Conservation (phyloP, 2,113 vertebrate genomes). For the Columba janthina region DNA sequence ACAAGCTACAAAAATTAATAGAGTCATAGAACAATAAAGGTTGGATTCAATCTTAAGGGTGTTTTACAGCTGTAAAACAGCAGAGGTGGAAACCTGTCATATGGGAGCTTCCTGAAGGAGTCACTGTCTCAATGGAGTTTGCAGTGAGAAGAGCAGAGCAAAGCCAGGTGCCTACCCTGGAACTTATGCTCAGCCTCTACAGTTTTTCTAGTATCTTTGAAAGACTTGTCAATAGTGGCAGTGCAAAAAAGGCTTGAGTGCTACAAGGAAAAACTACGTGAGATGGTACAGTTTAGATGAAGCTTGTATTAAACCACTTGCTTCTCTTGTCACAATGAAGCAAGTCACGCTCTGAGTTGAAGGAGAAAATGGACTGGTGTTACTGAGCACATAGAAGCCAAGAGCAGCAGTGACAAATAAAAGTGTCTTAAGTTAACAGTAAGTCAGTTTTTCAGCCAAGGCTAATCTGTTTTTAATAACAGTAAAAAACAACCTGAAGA, state of each 20-base stretch:
- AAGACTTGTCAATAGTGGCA: neutral
- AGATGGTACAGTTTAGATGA: neutral
- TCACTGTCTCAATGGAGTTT: neutral
- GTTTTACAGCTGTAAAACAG: neutral
- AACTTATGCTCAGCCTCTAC: neutral
- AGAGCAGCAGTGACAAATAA: neutral
- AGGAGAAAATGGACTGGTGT: neutral
- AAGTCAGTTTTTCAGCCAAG: neutral
- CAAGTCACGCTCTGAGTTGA: neutral
- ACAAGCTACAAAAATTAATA: neutral
- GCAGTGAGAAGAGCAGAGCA: neutral
- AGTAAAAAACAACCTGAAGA: neutral
- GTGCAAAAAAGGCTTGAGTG: neutral
- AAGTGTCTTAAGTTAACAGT: conserved; percentile 9
- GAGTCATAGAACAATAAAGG: neutral
- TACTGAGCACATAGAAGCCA: neutral
- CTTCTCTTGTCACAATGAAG: neutral
- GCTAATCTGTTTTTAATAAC: neutral
- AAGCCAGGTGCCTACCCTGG: neutral
- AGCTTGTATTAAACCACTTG: neutral
- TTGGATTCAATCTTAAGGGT: neutral
- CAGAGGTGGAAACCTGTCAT: neutral
- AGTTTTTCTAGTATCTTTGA: neutral
- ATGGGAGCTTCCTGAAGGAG: neutral
- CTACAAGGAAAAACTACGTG: neutral